Evolutionary conservation across 1,140 invertebrate genomes (phyloP), one percentile per base, ranked within the genome.

Genomic region (Dendrolimus kikuchii): DNA sequence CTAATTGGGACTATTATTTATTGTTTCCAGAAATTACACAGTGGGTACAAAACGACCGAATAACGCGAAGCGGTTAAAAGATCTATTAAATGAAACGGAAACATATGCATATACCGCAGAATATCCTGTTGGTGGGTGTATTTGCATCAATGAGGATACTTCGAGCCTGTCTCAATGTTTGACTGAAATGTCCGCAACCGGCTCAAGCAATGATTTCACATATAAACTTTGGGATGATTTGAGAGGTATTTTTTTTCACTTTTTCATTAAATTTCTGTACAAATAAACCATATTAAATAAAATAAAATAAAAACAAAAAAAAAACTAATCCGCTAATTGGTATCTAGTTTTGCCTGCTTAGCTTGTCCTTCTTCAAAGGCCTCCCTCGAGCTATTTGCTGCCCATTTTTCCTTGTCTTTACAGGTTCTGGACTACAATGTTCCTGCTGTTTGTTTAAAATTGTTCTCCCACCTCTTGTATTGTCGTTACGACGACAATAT

Each of bases 141-240:
- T 79, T 0, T 82, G 81, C 54, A 65, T 87, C 10, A 71, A 74
- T 0, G 83, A 86, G 23, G 78, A 86, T 36, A 79, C 77, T 0
- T 76, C 63, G 7, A 77, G 54, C 10, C 54, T 88, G 37, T 62
- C 68, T 39, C 77, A 85, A 43, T 83, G 80, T 49, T 60, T 87
- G 38, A 59, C 49, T 2, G 51, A 58, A 3, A 74, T 88, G 68
- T 58, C 60, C 1, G 42, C 49, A 3, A 49, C 55, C 0, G 85
- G 87, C 0, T 88, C 86, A 4, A 86, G 83, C 41, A 87, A 87
- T 46, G 87, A 88, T 48, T 88, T 88, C 40, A 88, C 83, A 7
- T 88, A 88, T 57, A 80, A 76, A 61, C 66, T 88, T 2, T 88
- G 87, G 87, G 87, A 88, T 71, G 74, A 88, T 46, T 71, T 88